phyloP scores from a whole-genome alignment of 2,888 invertebrate species.

The Arge pagana region DNA sequence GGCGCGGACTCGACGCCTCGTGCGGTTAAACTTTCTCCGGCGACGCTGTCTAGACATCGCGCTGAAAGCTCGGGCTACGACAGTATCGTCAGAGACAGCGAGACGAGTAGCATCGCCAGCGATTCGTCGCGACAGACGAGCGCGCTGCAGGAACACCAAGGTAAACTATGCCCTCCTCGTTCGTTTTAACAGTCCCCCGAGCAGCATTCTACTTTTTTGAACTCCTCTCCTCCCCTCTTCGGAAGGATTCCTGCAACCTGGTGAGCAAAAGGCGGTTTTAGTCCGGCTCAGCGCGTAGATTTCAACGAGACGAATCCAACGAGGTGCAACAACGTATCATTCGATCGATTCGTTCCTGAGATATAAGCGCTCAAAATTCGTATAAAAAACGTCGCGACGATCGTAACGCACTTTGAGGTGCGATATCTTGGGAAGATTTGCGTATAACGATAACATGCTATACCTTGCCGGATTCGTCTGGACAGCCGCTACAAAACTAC shows the following conservation, averaged over 20 bases:
- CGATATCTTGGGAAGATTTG: no score
- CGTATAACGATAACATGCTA: no score
- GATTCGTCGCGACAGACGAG: constrained; percentile 62
- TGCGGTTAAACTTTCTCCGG: constrained; percentile 80
- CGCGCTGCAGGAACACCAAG: constrained; percentile 55
- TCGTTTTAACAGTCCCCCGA: not conserved
- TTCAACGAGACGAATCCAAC: no score
- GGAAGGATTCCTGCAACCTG: not conserved
- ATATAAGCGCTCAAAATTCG: no score
- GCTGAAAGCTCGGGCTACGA: constrained; percentile 89
- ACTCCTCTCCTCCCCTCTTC: not conserved
- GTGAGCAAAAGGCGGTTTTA: not conserved
- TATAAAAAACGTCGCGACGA: no score
- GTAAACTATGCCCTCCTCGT: no score
- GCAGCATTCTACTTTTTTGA: not conserved
- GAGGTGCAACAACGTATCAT: no score
- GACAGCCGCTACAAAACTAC: no score
- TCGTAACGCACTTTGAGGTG: no score
- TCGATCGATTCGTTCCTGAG: no score
- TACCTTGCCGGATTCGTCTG: no score
- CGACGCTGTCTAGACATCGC: constrained; percentile 72
- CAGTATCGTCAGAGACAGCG: constrained; percentile 86
- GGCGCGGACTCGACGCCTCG: constrained; percentile 83
- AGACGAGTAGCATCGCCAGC: constrained; percentile 85
- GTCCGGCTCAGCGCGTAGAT: no score